These are phyloP conservation scores for Acanthis flammea DNA, from an alignment of 2,797 vertebrate species.

Conservation along the genomic window DNA sequence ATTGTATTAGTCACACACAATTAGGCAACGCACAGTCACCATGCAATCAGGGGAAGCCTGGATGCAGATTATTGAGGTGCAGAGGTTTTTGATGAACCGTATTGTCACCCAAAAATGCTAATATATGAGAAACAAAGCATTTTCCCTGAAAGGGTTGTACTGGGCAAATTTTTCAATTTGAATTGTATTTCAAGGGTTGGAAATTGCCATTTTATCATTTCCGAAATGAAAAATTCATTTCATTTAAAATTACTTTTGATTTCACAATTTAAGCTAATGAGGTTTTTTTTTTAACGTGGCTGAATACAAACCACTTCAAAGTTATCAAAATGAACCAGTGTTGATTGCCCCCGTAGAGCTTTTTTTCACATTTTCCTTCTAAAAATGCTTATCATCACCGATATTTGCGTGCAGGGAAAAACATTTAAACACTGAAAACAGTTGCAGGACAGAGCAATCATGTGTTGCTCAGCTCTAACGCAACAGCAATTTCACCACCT, in stretches of 20 bases:
- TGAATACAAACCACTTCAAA: conserved; percentile 28
- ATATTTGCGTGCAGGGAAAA: neutral
- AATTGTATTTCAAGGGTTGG: conserved; percentile 12
- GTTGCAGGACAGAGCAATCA: conserved; percentile 2
- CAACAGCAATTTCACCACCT: neutral
- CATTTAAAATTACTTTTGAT: conserved; percentile 40
- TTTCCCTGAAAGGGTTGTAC: neutral
- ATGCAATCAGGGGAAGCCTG: conserved; percentile 34
- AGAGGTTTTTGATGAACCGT: conserved; percentile 40
- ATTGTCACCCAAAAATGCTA: conserved; percentile 19
- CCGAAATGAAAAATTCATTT: conserved; percentile 25
- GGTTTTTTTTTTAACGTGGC: neutral
- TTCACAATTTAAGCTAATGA: conserved; percentile 56
- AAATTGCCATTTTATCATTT: conserved; percentile 13
- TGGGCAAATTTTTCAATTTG: neutral
- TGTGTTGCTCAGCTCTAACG: conserved; percentile 4
- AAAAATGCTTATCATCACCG: conserved; percentile 11
- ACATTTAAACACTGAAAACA: neutral
- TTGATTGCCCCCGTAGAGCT: neutral
- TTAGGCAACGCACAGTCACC: conserved; percentile 59
- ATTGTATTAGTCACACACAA: conserved; percentile 62
- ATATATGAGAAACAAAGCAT: neutral
- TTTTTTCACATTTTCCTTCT: neutral
- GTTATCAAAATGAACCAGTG: conserved; percentile 23
- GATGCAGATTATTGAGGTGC: conserved; percentile 25